Conservation (phyloP, 2,888 invertebrate species). For the Drosophila nr. perissopoda region DNA sequence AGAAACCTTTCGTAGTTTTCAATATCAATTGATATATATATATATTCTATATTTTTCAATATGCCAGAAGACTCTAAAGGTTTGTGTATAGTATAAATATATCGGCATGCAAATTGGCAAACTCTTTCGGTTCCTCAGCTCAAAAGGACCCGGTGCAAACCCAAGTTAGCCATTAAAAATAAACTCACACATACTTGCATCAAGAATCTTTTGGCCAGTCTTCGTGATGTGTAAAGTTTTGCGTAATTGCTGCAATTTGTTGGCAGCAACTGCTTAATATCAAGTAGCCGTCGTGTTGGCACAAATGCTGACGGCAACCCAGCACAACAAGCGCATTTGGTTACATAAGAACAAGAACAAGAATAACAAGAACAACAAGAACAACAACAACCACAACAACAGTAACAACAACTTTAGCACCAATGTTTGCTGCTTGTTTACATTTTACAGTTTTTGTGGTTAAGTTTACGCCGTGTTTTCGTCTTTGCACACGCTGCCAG, state of each 20-base stretch:
- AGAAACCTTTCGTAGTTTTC: background rate
- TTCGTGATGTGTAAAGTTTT: constrained; percentile 22
- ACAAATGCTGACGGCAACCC: constrained; percentile 36
- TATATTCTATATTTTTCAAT: background rate
- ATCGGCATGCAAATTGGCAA: background rate
- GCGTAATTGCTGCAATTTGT: constrained; percentile 56
- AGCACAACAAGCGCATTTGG: constrained; percentile 30
- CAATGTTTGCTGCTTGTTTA: constrained; percentile 62
- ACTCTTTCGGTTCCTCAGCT: background rate
- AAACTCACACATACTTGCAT: background rate
- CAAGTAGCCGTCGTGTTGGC: constrained; percentile 66
- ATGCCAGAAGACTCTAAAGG: background rate
- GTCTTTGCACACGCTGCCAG: constrained; percentile 24
- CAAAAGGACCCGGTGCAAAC: background rate
- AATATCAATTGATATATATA: background rate
- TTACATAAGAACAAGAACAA: constrained; percentile 39
- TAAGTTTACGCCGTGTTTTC: constrained; percentile 66
- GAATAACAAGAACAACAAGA: constrained; percentile 6
- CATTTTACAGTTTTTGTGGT: constrained; percentile 64
- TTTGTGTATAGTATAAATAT: background rate
- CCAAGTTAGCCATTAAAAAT: background rate
- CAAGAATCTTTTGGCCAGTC: constrained; percentile 19
- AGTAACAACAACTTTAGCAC: constrained; percentile 23
- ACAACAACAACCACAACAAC: constrained; percentile 8
- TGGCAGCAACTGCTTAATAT: constrained; percentile 45